Conservation (phyloP, 2,797 vertebrate species). For the Chelon labrosus region DNA sequence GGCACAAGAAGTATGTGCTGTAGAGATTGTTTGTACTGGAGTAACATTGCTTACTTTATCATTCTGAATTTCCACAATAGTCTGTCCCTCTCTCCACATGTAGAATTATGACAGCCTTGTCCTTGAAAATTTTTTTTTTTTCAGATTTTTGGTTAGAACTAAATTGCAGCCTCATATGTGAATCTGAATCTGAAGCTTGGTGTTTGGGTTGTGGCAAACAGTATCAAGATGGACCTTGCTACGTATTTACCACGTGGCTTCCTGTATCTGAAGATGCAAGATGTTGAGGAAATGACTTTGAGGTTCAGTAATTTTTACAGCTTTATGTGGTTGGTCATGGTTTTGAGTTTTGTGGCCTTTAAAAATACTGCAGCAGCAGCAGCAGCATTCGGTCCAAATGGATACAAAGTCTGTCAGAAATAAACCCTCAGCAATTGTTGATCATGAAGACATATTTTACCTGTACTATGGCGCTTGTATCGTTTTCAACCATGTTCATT, state of each 20-base stretch:
- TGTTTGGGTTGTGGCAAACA: constrained; percentile 48
- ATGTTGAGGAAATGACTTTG: constrained; percentile 70
- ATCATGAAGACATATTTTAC: neutral
- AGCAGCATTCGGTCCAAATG: constrained; percentile 8
- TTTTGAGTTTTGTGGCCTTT: constrained; percentile 45
- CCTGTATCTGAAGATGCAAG: constrained; percentile 59
- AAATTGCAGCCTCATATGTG: neutral
- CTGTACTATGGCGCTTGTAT: neutral
- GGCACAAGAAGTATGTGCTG: constrained; percentile 1
- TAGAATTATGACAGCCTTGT: too few relatives aligned
- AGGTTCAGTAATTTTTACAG: constrained; percentile 66
- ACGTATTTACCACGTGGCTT: constrained; percentile 58
- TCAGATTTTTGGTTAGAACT: neutral
- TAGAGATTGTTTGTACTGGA: constrained; percentile 17
- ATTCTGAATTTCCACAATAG: neutral
- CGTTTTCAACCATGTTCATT: too few relatives aligned
- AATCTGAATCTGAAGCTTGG: neutral
- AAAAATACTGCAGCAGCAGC: constrained; percentile 31
- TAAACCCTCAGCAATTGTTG: neutral
- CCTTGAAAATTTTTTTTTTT: neutral
- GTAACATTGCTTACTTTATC: neutral
- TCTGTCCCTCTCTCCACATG: too few relatives aligned
- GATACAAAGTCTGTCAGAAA: neutral
- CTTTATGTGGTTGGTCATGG: constrained; percentile 62
- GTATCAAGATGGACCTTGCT: constrained; percentile 32